Conservation (phyloP, 2,888 invertebrate species). For the Subacronicta megacephala region DNA sequence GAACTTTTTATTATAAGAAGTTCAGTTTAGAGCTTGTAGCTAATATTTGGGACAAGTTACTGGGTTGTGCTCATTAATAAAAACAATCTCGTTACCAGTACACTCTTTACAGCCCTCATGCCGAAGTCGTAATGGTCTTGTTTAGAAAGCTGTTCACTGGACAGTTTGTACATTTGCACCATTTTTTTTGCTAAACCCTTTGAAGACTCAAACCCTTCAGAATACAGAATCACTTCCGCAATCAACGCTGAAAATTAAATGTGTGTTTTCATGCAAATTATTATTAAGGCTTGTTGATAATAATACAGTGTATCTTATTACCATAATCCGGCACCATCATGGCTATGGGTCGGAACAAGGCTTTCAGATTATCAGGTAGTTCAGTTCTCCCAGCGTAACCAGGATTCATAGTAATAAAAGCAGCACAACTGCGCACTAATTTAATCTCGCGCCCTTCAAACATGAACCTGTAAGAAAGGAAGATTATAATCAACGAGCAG, state of each 20-base stretch:
- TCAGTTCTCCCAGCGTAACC: conserved; percentile 97
- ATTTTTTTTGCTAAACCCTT: conserved; percentile 96
- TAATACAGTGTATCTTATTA: conserved; percentile 65
- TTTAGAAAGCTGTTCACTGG: conserved; percentile 97
- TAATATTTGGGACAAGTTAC: no score
- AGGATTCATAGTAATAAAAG: conserved; percentile 98
- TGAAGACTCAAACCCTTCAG: conserved; percentile 97
- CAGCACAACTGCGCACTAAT: conserved; percentile 94
- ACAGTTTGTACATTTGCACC: conserved; percentile 97
- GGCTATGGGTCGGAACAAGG: conserved; percentile 95
- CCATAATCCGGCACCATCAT: conserved; percentile 98
- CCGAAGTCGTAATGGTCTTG: conserved; percentile 98
- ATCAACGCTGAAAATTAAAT: conserved; percentile 91
- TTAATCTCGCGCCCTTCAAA: conserved; percentile 97
- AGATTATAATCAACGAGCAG: no score
- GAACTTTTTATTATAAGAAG: no score
- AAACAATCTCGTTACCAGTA: conserved; percentile 91
- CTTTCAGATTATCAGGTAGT: conserved; percentile 96
- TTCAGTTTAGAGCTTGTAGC: neutral
- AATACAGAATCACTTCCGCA: conserved; percentile 97
- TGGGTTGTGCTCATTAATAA: no score
- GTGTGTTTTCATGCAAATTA: neutral
- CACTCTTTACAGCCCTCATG: conserved; percentile 98
- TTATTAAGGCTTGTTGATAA: no score
- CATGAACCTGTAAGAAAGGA: conserved; percentile 91